Conservation (phyloP, 92 coral and sea anemone species). For the Galaxea fascicularis region DNA sequence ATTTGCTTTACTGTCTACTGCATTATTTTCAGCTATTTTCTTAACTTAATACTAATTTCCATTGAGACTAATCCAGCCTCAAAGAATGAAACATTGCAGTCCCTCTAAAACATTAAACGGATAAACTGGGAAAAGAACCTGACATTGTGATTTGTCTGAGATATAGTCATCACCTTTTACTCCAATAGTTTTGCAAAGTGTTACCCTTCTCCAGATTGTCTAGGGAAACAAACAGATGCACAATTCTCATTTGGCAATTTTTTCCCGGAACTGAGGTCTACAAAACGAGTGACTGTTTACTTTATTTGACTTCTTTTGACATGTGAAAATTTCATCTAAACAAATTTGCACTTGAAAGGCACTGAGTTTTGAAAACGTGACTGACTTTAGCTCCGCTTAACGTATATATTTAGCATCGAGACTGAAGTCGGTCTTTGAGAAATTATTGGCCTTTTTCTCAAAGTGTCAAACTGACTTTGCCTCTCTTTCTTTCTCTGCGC, state of each 20-base stretch:
- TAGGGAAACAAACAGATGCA: background rate
- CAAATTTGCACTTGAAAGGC: background rate
- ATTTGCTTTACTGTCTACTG: conserved; percentile 1
- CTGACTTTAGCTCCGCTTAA: background rate
- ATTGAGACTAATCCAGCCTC: background rate
- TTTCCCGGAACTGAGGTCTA: background rate
- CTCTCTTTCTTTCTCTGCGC: background rate
- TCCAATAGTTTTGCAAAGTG: background rate
- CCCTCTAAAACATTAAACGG: background rate
- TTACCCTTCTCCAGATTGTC: background rate
- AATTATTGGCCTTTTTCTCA: background rate
- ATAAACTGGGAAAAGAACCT: background rate
- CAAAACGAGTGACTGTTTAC: background rate
- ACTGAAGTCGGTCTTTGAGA: background rate
- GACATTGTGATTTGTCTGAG: background rate
- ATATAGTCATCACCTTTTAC: background rate
- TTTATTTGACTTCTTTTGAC: conserved; percentile 27
- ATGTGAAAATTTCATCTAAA: background rate
- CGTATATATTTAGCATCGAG: background rate
- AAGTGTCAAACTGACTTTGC: background rate
- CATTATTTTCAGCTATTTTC: background rate
- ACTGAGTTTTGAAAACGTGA: background rate
- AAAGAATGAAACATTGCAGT: background rate
- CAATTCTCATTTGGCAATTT: conserved; percentile 7
- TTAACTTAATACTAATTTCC: background rate